These are phyloP conservation scores for Samia ricini DNA, from an alignment of 1,140 invertebrate species.

Conservation along the genomic window DNA sequence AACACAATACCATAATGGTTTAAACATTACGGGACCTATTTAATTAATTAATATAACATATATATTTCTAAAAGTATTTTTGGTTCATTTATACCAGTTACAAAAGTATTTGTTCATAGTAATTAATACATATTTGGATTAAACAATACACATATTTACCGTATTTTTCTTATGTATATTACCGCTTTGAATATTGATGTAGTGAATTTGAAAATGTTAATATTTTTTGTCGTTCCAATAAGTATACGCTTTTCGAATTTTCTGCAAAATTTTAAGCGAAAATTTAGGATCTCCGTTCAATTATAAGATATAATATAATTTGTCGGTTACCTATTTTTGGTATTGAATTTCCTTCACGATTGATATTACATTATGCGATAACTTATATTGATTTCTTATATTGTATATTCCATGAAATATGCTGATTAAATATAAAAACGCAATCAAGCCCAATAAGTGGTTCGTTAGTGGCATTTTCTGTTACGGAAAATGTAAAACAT, in stretches of 20 bases:
- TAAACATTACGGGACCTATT: conserved; percentile 32
- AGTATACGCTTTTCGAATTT: no score
- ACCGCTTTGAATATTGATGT: no score
- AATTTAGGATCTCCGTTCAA: no score
- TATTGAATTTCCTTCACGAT: conserved; percentile 11
- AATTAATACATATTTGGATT: no score
- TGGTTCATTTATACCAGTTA: neutral
- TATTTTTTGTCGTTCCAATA: no score
- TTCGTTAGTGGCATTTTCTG: conserved; percentile 4
- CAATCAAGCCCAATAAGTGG: neutral
- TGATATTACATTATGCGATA: neutral
- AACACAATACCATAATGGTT: conserved; percentile 39
- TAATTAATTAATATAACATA: conserved; percentile 20
- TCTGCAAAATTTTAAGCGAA: no score
- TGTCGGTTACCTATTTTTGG: conserved; percentile 19
- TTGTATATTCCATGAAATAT: conserved; percentile 3
- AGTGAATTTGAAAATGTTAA: no score
- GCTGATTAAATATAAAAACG: neutral
- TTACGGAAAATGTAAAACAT: conserved; percentile 4
- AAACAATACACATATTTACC: no score
- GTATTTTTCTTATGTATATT: no score
- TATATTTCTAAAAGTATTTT: neutral
- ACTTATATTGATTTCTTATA: conserved; percentile 6
- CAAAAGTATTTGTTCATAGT: no score
- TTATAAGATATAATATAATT: no score